Conservation (phyloP, 2,888 invertebrate genomes). For the Lasioglossum lativentre region DNA sequence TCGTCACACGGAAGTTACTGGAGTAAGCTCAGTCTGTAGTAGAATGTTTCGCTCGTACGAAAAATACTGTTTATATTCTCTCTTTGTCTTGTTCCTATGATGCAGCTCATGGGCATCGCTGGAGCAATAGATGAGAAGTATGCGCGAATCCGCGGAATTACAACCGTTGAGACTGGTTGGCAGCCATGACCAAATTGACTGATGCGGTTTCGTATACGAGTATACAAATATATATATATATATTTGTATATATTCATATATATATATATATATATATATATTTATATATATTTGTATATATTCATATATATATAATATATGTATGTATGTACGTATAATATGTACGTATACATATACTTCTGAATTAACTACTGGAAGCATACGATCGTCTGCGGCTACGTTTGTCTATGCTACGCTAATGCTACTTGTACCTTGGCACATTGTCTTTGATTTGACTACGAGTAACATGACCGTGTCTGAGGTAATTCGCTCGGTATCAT, state of each 20-base stretch:
- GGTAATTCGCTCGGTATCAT: not conserved
- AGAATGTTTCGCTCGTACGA: slow-evolving; percentile 56
- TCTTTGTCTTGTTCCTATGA: slow-evolving; percentile 19
- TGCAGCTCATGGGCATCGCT: slow-evolving; percentile 55
- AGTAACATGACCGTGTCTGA: slow-evolving; percentile 37
- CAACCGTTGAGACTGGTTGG: slow-evolving; percentile 15
- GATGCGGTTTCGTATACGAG: slow-evolving; percentile 37
- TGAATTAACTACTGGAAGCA: slow-evolving; percentile 53
- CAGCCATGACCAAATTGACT: slow-evolving; percentile 60
- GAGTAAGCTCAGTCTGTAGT: slow-evolving; percentile 65
- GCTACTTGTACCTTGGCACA: slow-evolving; percentile 60
- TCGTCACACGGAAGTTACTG: slow-evolving; percentile 37
- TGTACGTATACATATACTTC: slow-evolving; percentile 1
- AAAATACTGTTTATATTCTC: slow-evolving; percentile 47
- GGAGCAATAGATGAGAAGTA: slow-evolving; percentile 56
- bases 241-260: not conserved
- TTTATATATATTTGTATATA: too few relatives aligned
- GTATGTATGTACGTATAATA: not conserved
- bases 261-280: not conserved
- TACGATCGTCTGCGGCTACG: slow-evolving; percentile 39
- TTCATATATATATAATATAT: too few relatives aligned
- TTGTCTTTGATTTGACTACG: slow-evolving; percentile 34
- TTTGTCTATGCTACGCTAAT: slow-evolving; percentile 41
- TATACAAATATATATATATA: slow-evolving; percentile 31
- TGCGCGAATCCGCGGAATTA: slow-evolving; percentile 1